phyloP scores from a whole-genome alignment of 2,113 vertebrate genomes.

The Cyphomyrus plagiostoma region DNA sequence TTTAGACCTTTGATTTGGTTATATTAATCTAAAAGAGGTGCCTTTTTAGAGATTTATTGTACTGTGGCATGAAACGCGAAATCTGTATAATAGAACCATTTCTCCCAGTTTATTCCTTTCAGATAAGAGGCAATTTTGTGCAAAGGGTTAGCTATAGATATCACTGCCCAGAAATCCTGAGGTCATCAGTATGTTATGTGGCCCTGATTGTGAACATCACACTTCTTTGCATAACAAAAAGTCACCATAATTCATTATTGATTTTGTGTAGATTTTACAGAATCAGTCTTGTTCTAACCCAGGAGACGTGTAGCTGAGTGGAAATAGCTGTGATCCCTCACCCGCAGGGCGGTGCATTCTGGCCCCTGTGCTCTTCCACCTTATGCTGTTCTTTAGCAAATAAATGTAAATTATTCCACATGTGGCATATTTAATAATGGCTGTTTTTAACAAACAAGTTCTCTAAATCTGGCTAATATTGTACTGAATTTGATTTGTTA shows the following conservation, averaged over 20 bases:
- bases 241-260: not conserved
- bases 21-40: not conserved
- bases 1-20: not conserved
- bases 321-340: not conserved
- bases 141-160: not conserved
- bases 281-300: not conserved
- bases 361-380: not conserved
- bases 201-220: not conserved
- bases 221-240: not conserved
- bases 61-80: not conserved
- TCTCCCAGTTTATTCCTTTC: not conserved
- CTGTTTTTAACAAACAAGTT: not conserved
- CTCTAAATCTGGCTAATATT: not conserved
- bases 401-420: not conserved
- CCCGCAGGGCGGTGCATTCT: not conserved
- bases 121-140: not conserved
- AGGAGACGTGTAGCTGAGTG: not conserved
- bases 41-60: not conserved
- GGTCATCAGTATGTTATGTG: not conserved
- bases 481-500: not conserved
- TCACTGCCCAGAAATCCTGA: not conserved
- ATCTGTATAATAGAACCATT: not conserved
- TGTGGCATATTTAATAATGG: not conserved
- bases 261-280: constrained; percentile 1
- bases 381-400: not conserved